Base-by-base conservation (phyloP, 2,888 invertebrate species). In the Margaritifera margaritifera region DNA sequence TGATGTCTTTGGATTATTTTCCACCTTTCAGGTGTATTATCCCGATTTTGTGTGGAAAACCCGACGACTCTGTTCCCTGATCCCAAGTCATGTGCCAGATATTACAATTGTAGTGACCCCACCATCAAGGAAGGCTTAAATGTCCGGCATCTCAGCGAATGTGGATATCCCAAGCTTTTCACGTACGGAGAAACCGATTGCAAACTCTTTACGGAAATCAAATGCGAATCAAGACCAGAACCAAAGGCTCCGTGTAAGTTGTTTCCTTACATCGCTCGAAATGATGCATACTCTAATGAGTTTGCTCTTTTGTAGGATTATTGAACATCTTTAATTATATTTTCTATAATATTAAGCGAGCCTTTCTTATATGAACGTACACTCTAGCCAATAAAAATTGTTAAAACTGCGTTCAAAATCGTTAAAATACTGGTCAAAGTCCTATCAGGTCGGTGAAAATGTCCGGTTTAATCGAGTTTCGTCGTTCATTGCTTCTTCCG, bases 231-330 rank as follows among this genome's bases (percentile, higher is more conserved):
- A 3, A 61, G 82, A n/a, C 73, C 68, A 22, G 79, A 80, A 66
- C 77, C 81, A 5, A 80, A 76, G 63, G 79, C 80, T 15, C 85
- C 82, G 27, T 85, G 85, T 85, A 75, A 79, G 85, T 81, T 68
- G 6, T 42, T 42, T 2, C 42, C 42, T 42, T 42, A 15, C 42
- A 42, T 42, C 15, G 2, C 11, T 42, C 15, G 20, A 4, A 8
- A 24, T 8, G 31, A 58, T 6, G 24, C 20, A 58, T 20, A 20
- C 19, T 20, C 20, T 58, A 11, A 42, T 15, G 11, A 11, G 11
- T 42, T 42, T 42, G 42, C 15, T 42, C 11, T 42, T 42, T 42
- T 42, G 11, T 42, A 42, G 11, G 11, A 42, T 15, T 15, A 42
- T 42, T 42, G 11, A 42, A 15, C 3, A 42, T 11, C 42, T 42